phyloP scores from a whole-genome alignment of 2,888 invertebrate genomes.

The Ochropacha duplaris region DNA sequence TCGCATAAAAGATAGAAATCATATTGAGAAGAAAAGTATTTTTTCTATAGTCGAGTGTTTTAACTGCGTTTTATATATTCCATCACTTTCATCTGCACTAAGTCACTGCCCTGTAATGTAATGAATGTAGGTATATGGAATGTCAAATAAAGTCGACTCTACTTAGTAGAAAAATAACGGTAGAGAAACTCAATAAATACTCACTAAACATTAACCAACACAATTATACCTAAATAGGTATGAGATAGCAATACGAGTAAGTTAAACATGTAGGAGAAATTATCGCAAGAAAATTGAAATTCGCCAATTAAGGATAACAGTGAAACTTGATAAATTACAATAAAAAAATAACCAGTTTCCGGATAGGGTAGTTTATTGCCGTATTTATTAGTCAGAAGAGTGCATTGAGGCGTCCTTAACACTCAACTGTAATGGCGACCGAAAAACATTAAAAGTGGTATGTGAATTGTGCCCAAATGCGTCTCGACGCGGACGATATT shows the following conservation, averaged over 20 bases:
- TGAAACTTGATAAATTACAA: conserved; percentile 50
- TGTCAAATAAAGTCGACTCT: no score
- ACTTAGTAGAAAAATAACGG: neutral
- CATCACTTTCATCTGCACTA: no score
- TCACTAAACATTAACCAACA: neutral
- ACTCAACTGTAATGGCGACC: conserved; percentile 50
- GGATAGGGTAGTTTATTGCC: conserved; percentile 36
- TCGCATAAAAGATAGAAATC: no score
- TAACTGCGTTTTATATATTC: no score
- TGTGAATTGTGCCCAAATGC: conserved; percentile 77
- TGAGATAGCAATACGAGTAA: neutral
- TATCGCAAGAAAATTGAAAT: conserved; percentile 25
- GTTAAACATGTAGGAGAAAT: conserved; percentile 1
- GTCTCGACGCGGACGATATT: conserved; percentile 65
- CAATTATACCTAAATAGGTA: neutral
- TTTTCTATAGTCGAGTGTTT: no score
- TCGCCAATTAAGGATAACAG: conserved; percentile 51
- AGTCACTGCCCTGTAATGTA: no score
- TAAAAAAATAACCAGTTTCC: conserved; percentile 34
- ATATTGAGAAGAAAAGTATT: no score
- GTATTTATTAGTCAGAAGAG: conserved; percentile 42
- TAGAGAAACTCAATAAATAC: neutral
- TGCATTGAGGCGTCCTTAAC: conserved; percentile 47
- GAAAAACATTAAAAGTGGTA: conserved; percentile 63
- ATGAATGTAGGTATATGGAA: no score